Evolutionary conservation across 2,888 invertebrate genomes (phyloP).

Genomic region (Epirrhoe tristata): DNA sequence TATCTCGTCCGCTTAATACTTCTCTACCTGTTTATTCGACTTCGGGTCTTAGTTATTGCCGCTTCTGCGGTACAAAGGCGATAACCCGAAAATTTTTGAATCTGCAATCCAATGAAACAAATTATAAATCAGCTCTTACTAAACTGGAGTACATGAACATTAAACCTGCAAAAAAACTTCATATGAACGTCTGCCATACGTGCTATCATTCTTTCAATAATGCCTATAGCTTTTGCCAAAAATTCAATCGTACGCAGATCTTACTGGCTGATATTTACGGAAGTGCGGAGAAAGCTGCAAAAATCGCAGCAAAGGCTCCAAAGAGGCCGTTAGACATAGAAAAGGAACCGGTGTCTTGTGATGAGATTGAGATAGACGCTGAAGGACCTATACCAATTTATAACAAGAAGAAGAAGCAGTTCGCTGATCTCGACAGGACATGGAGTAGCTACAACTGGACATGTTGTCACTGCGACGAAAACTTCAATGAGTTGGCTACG

Average conservation of each 20-base stretch:
- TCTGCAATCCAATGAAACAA: not conserved
- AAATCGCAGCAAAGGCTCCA: not conserved
- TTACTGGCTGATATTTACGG: not conserved
- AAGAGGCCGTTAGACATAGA: not conserved
- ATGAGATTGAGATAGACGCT: slow-evolving; percentile 2
- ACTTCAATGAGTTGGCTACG: not conserved
- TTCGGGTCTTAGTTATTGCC: not conserved
- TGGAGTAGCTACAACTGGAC: not conserved
- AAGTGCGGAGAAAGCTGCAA: not conserved
- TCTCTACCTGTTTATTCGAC: slow-evolving; percentile 1
- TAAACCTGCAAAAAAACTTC: not conserved
- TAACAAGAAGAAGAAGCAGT: not conserved
- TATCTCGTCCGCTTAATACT: not conserved
- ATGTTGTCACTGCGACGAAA: not conserved
- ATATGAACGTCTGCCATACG: slow-evolving; percentile 1
- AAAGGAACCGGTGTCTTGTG: not conserved
- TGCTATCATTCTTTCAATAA: not conserved
- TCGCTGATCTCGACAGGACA: not conserved
- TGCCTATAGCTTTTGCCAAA: slow-evolving; percentile 1
- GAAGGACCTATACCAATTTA: not conserved
- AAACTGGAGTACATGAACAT: slow-evolving; percentile 5
- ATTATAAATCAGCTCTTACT: not conserved
- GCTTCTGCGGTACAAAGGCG: slow-evolving; percentile 6
- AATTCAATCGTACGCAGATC: not conserved
- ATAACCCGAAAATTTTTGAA: not conserved